Percentiles rank a stretch among this genome's conserved stretches.
phyloP scores from a whole-genome alignment of 2,797 vertebrate species.

The Parauchenoglanis ngamensis region DNA sequence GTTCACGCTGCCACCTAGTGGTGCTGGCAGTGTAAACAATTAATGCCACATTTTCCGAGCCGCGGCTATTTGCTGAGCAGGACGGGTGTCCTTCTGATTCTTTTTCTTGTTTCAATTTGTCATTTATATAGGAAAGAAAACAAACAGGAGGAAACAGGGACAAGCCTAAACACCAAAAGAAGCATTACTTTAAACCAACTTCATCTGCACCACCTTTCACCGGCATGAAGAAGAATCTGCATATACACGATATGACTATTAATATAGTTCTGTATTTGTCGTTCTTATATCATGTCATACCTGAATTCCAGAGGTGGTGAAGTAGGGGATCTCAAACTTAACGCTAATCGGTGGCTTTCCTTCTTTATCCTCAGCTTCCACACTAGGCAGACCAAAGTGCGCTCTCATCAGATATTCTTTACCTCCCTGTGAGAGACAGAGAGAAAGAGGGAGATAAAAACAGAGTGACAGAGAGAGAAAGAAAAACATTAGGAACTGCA shows the following conservation, averaged over 20 bases:
- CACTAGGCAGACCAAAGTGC: constrained; percentile 95
- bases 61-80: no score
- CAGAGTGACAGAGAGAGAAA: neutral
- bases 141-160: neutral
- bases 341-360: constrained; percentile 98
- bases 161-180: no score
- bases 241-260: neutral
- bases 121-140: neutral
- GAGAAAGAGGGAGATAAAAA: neutral
- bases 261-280: neutral
- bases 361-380: constrained; percentile 98
- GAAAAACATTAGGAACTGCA: neutral
- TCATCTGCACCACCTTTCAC: neutral
- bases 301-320: constrained; percentile 99
- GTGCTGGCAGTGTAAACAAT: neutral
- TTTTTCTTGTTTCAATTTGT: neutral
- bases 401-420: constrained; percentile 99
- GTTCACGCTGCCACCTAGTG: constrained; percentile 35
- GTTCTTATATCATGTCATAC: constrained; percentile 62
- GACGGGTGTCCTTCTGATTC: neutral
- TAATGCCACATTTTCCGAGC: neutral
- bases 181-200: neutral
- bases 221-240: neutral
- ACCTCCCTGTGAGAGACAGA: constrained; percentile 80
- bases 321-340: constrained; percentile 98